A percentile compares a stretch with the other conserved stretches of the same genome.
These are phyloP conservation scores for Bolborhynchus lineola DNA, from an alignment of 2,113 vertebrate species.

Conservation along the genomic window DNA sequence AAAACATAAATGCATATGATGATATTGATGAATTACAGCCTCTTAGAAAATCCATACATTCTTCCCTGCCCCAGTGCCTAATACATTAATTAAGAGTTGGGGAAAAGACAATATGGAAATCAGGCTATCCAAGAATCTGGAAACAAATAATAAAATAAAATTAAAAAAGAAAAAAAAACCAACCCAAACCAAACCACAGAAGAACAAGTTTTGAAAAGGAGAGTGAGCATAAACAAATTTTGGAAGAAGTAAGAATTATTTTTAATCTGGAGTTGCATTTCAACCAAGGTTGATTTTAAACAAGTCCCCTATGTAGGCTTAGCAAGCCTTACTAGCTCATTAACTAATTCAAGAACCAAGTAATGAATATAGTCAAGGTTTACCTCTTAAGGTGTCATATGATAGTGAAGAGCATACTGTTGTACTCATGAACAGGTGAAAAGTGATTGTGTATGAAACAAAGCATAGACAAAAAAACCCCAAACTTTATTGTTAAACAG, in stretches of 20 bases:
- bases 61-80: background rate
- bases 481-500: background rate
- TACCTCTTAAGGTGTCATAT: background rate
- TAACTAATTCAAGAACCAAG: background rate
- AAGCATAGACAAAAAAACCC: background rate
- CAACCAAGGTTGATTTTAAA: background rate
- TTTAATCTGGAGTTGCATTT: background rate
- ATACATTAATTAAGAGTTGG: background rate
- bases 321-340: background rate
- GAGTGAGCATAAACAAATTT: background rate
- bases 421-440: background rate
- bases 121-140: background rate
- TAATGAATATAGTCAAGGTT: background rate
- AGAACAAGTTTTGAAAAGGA: background rate
- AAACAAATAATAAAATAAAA: background rate
- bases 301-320: background rate
- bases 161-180: fast-evolving
- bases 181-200: too few relatives aligned
- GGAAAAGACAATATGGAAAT: background rate
- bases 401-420: background rate
- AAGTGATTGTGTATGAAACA: background rate
- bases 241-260: background rate
- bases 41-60: background rate
- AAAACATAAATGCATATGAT: background rate
- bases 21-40: background rate